Percentiles rank a stretch among this genome's conserved stretches.
Conservation (phyloP, 2,888 invertebrate species). For the Sialis lutaria region DNA sequence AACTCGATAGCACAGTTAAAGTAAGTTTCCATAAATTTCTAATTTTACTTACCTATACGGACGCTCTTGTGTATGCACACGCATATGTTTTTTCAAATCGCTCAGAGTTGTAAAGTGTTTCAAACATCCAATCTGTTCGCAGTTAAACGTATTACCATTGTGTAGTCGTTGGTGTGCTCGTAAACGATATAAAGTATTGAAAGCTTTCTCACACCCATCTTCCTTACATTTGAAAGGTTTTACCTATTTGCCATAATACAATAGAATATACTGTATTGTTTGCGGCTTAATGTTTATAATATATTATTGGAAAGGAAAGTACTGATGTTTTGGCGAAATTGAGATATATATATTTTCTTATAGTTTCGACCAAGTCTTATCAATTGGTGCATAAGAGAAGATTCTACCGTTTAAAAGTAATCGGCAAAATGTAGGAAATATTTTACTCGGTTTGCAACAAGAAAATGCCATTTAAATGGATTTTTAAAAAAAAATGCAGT, state of each 20-base stretch:
- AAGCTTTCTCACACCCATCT: slow-evolving; percentile 75
- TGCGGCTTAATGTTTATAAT: too few species aligned
- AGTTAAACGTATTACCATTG: slow-evolving; percentile 89
- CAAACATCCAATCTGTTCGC: slow-evolving; percentile 60
- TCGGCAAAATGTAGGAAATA: too few species aligned
- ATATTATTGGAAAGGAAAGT: too few species aligned
- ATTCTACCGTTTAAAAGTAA: too few species aligned
- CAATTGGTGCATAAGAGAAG: too few species aligned
- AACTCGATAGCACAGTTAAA: not conserved
- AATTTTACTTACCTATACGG: slow-evolving; percentile 55
- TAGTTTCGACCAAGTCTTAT: too few species aligned
- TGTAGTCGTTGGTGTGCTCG: slow-evolving; percentile 84
- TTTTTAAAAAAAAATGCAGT: too few species aligned
- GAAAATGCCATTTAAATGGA: too few species aligned
- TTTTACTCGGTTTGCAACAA: too few species aligned
- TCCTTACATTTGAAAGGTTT: slow-evolving; percentile 82
- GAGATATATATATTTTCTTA: too few species aligned
- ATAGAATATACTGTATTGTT: not conserved
- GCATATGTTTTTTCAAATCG: slow-evolving; percentile 84
- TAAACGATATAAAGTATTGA: slow-evolving; percentile 85
- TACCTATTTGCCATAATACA: slow-evolving; percentile 18
- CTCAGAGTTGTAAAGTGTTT: slow-evolving; percentile 89
- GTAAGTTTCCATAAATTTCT: not conserved
- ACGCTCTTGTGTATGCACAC: slow-evolving; percentile 83
- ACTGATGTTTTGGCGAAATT: too few species aligned